Conservation (phyloP, 1,140 invertebrate species). For the Drusus annulatus region DNA sequence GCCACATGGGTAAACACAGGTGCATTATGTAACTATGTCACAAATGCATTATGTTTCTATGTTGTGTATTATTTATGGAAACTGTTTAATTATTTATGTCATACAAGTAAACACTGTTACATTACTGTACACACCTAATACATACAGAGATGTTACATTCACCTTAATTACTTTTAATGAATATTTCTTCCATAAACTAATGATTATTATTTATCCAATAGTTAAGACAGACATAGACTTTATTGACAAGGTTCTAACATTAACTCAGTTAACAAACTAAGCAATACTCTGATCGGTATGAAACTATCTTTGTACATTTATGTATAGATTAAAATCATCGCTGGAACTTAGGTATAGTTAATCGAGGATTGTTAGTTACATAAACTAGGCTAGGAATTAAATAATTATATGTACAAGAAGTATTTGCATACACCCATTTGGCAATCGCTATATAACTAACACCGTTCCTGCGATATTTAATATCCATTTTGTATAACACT, state of each 20-base stretch:
- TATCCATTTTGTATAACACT: constrained; percentile 33
- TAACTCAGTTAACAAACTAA: constrained; percentile 39
- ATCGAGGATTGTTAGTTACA: constrained; percentile 39
- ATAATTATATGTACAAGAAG: constrained; percentile 34
- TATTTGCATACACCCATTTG: constrained; percentile 41
- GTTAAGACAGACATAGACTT: constrained; percentile 39
- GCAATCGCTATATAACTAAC: constrained; percentile 35
- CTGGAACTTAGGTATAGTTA: constrained; percentile 27
- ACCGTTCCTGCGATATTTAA: constrained; percentile 29
- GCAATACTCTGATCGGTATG: constrained; percentile 35
- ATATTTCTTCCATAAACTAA: constrained; percentile 3
- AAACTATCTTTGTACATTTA: constrained; percentile 53
- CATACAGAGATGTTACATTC: constrained; percentile 11
- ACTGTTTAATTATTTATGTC: not conserved
- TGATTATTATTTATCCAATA: constrained; percentile 23
- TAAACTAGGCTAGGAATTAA: constrained; percentile 27
- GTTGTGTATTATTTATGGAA: too few species aligned
- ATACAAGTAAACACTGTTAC: not conserved
- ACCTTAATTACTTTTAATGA: constrained; percentile 1
- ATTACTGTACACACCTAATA: constrained; percentile 1
- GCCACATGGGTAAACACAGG: too few species aligned
- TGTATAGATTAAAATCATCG: constrained; percentile 40
- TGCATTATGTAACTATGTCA: too few species aligned
- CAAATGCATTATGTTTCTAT: too few species aligned
- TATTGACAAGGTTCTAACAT: constrained; percentile 50